Base-by-base conservation (phyloP, 2,888 invertebrate genomes). In the Endomychus coccineus region DNA sequence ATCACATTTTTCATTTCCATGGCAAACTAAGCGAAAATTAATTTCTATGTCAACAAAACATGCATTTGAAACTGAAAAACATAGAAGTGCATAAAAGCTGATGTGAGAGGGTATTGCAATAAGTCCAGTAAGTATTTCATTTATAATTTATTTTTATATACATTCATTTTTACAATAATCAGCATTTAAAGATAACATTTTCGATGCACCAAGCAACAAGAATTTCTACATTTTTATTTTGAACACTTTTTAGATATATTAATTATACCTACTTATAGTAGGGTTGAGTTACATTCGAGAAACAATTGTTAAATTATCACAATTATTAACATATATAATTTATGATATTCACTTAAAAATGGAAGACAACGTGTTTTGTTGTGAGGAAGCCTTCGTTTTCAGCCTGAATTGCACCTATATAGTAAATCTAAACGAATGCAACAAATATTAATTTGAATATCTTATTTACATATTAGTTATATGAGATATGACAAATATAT, bases 161-260 rank as follows among this genome's bases (percentile, higher is more conserved):
- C 38, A 38, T 38, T 38, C 19, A 38, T 38, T 38, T 38, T 38
- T 38, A 38, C 33, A 38, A 29, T 33, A 21, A 17, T n/a, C n/a
- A n/a, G n/a, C n/a, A n/a, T 31, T 28, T 13, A 24, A 29, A 22
- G 12, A 16, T 14, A 29, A n/a, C n/a, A 29, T 29, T 36, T 36
- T 38, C 32, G 32, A 38, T 33, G 38, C 32, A 33, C 15, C 11
- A 21, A 27, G 32, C 27, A 27, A 37, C 27, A 27, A 17, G 30
- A n/a, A n/a, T n/a, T 30, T 27, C 29, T 36, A 16, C 14, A 2
- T 17, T 27, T 24, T 21, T 21, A 24, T 17, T 4, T 35, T 19
- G 28, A 35, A 35, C 28, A 35, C 23, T 11, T 35, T 35, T 28
- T n/a, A n/a, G n/a, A n/a, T n/a, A n/a, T n/a, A n/a, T n/a, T n/a